A percentile compares a stretch with the other conserved stretches of the same genome.
Evolutionary conservation across 2,797 vertebrate species (phyloP).

Genomic region (Hemibagrus guttatus): DNA sequence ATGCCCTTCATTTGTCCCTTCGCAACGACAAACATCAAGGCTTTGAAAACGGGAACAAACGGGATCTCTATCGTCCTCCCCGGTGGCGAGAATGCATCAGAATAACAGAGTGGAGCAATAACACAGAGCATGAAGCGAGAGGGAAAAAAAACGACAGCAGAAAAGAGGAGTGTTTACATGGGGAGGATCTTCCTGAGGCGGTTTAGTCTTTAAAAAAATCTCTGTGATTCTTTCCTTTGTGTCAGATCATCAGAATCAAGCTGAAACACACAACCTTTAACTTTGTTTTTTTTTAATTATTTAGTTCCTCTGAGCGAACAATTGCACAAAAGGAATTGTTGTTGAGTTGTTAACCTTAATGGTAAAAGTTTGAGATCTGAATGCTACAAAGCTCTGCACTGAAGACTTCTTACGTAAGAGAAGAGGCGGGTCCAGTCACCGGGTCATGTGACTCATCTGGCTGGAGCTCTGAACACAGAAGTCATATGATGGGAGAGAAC

Average conservation of each 20-base stretch:
- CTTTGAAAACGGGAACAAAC: constrained; percentile 60
- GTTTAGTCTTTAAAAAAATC: neutral
- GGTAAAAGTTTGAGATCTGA: no score
- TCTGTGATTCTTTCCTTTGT: neutral
- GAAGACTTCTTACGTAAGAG: no score
- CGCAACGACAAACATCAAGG: constrained; percentile 34
- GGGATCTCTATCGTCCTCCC: constrained; percentile 44
- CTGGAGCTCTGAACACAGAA: no score
- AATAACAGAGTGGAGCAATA: constrained; percentile 26
- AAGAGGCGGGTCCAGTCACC: no score
- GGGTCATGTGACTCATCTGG: no score
- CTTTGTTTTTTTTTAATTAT: no score
- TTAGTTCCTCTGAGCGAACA: neutral
- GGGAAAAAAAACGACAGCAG: neutral
- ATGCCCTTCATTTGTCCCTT: constrained; percentile 54
- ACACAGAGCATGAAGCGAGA: neutral
- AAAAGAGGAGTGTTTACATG: neutral
- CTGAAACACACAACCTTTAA: neutral
- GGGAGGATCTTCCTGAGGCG: neutral
- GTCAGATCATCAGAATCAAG: constrained; percentile 18
- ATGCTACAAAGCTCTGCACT: no score
- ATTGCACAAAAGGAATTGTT: no score
- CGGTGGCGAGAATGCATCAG: constrained; percentile 33
- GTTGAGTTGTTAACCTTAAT: no score
- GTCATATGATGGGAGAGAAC: no score